Conservation (phyloP, 1,140 invertebrate species). For the Prorops nasuta region DNA sequence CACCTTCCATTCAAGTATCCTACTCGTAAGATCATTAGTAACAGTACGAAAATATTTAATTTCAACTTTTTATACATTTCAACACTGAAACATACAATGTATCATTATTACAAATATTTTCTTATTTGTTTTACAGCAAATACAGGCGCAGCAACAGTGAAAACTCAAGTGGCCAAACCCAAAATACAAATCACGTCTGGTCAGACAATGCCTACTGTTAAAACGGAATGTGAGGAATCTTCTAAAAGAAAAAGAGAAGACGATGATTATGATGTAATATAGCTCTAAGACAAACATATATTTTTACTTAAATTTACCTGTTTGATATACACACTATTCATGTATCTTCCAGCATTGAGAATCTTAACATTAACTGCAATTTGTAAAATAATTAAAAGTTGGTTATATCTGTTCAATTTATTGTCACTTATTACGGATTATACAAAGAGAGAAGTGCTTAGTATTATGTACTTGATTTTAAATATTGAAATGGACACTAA, state of each 20-base stretch:
- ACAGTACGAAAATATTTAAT: no score
- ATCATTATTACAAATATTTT: background rate
- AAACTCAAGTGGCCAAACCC: slow-evolving; percentile 57
- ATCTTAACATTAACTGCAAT: no score
- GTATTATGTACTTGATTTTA: no score
- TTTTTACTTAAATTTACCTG: no score
- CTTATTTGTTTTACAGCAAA: slow-evolving; percentile 18
- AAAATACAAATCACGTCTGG: slow-evolving; percentile 60
- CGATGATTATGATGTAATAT: slow-evolving; percentile 66
- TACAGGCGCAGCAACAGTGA: slow-evolving; percentile 27
- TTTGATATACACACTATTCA: no score
- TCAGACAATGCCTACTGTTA: slow-evolving; percentile 48
- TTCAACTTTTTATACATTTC: slow-evolving; percentile 1
- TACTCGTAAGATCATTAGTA: slow-evolving; percentile 13
- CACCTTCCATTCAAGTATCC: slow-evolving; percentile 18
- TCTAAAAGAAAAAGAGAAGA: slow-evolving; percentile 62
- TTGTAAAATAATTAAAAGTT: no score
- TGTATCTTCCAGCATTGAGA: no score
- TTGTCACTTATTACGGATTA: no score
- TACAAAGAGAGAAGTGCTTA: no score
- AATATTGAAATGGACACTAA: no score
- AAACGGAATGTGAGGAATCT: slow-evolving; percentile 45
- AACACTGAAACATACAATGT: slow-evolving; percentile 8
- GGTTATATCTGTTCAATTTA: no score
- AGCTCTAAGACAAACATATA: slow-evolving; percentile 26